Evolutionary conservation across 2,888 invertebrate genomes (phyloP).

Genomic region (Xylota segnis): DNA sequence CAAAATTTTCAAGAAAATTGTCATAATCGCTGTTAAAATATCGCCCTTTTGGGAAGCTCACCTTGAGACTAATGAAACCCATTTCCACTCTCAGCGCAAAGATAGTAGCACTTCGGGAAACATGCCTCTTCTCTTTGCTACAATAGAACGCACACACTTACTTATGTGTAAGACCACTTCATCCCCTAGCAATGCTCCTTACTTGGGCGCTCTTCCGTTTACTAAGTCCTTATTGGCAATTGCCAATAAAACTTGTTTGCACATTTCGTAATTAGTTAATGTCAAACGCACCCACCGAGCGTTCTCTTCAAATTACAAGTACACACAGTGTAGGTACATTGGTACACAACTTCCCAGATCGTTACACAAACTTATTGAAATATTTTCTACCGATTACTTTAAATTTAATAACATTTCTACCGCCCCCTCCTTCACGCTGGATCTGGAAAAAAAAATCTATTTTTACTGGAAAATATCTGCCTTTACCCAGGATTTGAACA

Average conservation of each 20-base stretch:
- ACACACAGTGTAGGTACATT: background rate
- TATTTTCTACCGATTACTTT: slow-evolving; percentile 8
- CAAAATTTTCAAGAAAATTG: no score
- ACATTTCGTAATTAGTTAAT: background rate
- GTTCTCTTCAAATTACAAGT: background rate
- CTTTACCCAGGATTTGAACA: background rate
- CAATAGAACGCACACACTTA: no score
- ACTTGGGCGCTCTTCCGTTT: background rate
- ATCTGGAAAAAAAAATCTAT: background rate
- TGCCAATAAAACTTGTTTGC: background rate
- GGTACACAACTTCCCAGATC: background rate
- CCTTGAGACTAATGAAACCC: no score
- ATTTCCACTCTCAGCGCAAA: no score
- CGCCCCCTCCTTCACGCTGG: background rate
- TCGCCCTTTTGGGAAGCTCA: no score
- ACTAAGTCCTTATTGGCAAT: background rate
- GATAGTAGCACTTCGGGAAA: no score
- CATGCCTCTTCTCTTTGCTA: no score
- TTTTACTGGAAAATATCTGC: background rate
- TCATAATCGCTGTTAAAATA: no score
- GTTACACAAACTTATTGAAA: background rate
- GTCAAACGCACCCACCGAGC: background rate
- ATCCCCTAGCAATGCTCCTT: no score
- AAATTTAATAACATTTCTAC: slow-evolving; percentile 21
- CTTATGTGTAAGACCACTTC: no score